These are phyloP conservation scores for Bombus pascuorum DNA, from an alignment of 1,140 invertebrate genomes.

Conservation along the genomic window DNA sequence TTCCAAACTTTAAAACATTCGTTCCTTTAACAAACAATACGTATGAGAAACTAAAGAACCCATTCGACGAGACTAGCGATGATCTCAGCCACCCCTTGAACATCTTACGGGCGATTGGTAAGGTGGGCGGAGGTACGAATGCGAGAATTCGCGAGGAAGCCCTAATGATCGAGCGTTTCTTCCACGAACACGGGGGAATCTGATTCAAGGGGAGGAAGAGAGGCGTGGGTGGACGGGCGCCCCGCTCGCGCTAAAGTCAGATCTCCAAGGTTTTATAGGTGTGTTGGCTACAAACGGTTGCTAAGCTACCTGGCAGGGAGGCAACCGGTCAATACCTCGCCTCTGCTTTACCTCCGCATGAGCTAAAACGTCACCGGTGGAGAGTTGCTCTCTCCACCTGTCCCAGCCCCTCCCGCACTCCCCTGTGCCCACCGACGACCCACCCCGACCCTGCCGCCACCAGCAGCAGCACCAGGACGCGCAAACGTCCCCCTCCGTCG, in stretches of 20 bases:
- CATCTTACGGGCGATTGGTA: constrained; percentile 10
- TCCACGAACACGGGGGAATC: constrained; percentile 74
- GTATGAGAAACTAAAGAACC: too few relatives aligned
- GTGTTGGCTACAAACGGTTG: constrained; percentile 79
- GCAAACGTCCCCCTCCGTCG: constrained; percentile 5
- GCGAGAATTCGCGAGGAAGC: constrained; percentile 75
- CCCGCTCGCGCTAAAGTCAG: constrained; percentile 71
- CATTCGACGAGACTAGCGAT: not conserved
- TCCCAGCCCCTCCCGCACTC: constrained; percentile 36
- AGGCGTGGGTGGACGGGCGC: constrained; percentile 61
- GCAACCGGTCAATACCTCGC: constrained; percentile 79
- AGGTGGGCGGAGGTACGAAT: constrained; percentile 61
- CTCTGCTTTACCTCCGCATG: constrained; percentile 72
- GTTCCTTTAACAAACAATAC: too few relatives aligned
- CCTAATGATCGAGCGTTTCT: constrained; percentile 76
- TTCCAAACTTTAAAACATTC: too few relatives aligned
- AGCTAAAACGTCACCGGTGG: constrained; percentile 75
- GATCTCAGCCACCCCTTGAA: not conserved
- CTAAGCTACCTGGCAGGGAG: constrained; percentile 74
- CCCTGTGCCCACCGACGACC: constrained; percentile 1
- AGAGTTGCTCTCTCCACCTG: constrained; percentile 72
- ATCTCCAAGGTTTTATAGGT: constrained; percentile 80
- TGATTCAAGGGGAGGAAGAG: constrained; percentile 68
- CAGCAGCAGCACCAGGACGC: constrained; percentile 58
- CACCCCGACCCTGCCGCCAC: constrained; percentile 36